Conservation (phyloP, 2,888 invertebrate species). For the Agrochola macilenta region DNA sequence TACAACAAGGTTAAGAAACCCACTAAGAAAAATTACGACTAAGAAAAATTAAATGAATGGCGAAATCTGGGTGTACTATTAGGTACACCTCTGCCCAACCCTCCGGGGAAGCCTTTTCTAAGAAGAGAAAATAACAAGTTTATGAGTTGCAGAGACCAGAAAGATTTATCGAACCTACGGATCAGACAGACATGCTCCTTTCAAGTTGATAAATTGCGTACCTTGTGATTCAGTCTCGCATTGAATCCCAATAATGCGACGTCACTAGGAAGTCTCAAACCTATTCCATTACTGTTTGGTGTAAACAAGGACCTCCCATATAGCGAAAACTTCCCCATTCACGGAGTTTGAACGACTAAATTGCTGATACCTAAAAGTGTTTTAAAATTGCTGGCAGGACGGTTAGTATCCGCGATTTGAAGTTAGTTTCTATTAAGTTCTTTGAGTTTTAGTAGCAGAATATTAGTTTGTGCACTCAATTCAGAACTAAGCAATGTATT, state of each 20-base stretch:
- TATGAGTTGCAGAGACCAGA: not conserved
- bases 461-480: slow-evolving; percentile 40
- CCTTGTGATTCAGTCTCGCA: not conserved
- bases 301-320: slow-evolving; percentile 36
- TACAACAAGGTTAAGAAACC: not conserved
- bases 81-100: too few species aligned
- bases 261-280: not conserved
- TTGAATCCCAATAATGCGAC: not conserved
- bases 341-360: slow-evolving; percentile 58
- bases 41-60: not conserved
- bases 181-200: not conserved
- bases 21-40: too few species aligned
- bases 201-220: not conserved
- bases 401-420: slow-evolving; percentile 46
- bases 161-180: too few species aligned
- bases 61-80: not conserved
- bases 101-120: not conserved
- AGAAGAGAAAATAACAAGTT: not conserved
- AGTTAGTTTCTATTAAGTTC: slow-evolving; percentile 59
- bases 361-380: slow-evolving; percentile 65
- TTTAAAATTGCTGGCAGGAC: slow-evolving; percentile 64
- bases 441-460: slow-evolving; percentile 51
- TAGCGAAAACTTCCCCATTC: slow-evolving; percentile 61
- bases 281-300: slow-evolving; percentile 28
- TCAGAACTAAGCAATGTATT: slow-evolving; percentile 5